phyloP scores from a whole-genome alignment of 2,797 vertebrate genomes.

The Anas bernieri region DNA sequence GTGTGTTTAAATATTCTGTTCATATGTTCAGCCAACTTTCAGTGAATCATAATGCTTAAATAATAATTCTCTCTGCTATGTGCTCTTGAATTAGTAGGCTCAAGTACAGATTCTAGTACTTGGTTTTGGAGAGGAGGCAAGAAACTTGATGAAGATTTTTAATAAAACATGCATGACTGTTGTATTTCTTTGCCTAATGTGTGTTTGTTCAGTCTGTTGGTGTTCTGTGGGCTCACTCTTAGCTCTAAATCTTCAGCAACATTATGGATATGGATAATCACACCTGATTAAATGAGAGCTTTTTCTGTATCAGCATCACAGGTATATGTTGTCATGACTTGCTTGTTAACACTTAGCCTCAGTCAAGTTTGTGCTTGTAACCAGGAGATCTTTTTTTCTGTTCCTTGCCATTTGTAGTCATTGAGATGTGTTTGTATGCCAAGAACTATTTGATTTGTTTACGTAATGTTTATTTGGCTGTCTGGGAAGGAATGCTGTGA shows the following conservation, averaged over 20 bases:
- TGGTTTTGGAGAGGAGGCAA: background rate
- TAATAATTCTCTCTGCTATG: background rate
- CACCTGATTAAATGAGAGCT: background rate
- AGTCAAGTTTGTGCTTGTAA: background rate
- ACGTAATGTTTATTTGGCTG: background rate
- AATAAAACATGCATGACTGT: background rate
- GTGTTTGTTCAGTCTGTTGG: background rate
- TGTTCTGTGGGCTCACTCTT: background rate
- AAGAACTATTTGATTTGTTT: background rate
- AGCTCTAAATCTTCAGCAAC: background rate
- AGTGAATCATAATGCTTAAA: background rate
- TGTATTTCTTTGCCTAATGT: background rate
- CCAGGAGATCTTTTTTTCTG: background rate
- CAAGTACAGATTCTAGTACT: background rate
- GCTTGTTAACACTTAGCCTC: background rate
- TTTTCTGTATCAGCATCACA: background rate
- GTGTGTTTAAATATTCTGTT: background rate
- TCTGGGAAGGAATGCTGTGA: background rate
- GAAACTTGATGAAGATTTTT: background rate
- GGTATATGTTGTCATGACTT: background rate
- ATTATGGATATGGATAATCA: background rate
- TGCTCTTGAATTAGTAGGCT: background rate
- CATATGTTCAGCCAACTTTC: too few species aligned
- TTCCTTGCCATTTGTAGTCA: background rate
- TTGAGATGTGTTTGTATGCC: background rate